Evolutionary conservation across 37 sponge, comb jelly and placozoan species (phyloP).

Genomic region (Haliclona indistincta): DNA sequence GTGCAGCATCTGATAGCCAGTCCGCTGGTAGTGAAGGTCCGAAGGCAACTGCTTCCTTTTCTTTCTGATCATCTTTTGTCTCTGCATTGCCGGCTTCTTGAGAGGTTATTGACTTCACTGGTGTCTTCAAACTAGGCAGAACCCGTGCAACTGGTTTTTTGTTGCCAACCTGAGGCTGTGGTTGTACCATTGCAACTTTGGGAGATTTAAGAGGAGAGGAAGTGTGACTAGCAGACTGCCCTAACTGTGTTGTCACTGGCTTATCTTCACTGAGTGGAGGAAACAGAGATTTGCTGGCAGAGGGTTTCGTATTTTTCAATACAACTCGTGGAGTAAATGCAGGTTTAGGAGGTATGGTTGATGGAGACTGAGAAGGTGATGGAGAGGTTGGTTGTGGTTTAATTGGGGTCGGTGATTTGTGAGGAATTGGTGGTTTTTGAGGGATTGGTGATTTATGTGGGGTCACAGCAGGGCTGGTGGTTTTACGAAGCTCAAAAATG

Average conservation of each 20-base stretch:
- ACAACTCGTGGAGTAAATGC: not conserved
- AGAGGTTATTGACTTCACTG: too few relatives aligned
- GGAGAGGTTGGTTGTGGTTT: not conserved
- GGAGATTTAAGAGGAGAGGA: slow-evolving; percentile 9
- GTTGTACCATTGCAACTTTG: slow-evolving; percentile 56
- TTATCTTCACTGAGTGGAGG: not conserved
- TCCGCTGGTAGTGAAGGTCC: too few relatives aligned
- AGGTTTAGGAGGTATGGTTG: not conserved
- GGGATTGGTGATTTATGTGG: not conserved
- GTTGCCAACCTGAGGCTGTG: slow-evolving; percentile 2
- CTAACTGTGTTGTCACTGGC: not conserved
- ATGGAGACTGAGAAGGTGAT: not conserved
- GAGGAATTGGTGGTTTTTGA: not conserved
- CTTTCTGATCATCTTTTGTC: not conserved
- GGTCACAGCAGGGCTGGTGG: too few relatives aligned
- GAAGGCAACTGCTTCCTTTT: too few relatives aligned
- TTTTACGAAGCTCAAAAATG: too few relatives aligned
- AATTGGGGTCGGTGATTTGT: not conserved
- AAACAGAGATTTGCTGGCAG: too few relatives aligned
- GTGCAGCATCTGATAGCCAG: too few relatives aligned
- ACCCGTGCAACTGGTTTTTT: slow-evolving; percentile 63
- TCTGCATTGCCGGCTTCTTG: not conserved
- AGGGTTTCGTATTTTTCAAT: not conserved
- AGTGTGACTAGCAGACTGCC: not conserved
- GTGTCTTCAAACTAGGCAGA: slow-evolving; percentile 16